phyloP scores from a whole-genome alignment of 2,888 invertebrate species.

The Tipula unca region DNA sequence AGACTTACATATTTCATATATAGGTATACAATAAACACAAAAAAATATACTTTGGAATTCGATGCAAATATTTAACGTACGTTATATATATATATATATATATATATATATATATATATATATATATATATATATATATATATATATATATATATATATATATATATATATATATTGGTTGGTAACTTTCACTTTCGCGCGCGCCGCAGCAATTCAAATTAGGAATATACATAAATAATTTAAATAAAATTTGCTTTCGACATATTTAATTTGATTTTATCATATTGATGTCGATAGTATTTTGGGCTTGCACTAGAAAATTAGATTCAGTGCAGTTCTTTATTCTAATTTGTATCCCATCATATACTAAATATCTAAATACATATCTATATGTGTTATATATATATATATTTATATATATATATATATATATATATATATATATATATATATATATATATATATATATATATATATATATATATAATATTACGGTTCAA shows the following conservation, averaged over 20 bases:
- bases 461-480: too few species aligned
- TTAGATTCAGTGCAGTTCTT: neutral
- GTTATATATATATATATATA: neutral
- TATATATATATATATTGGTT: too few species aligned
- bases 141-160: neutral
- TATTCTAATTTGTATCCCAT: neutral
- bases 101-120: too few species aligned
- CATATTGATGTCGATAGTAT: neutral
- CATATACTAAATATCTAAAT: too few species aligned
- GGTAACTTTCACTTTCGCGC: neutral
- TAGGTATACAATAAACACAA: neutral
- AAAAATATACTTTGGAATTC: conserved; percentile 8
- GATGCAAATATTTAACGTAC: neutral
- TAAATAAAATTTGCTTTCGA: neutral
- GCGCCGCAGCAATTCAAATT: neutral
- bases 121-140: neutral
- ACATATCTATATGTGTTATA: too few species aligned
- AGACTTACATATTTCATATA: neutral
- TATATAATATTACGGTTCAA: neutral
- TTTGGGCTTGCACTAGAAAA: neutral
- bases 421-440: too few species aligned
- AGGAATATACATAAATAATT: neutral
- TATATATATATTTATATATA: too few species aligned
- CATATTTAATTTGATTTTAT: neutral
- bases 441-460: too few species aligned